A percentile compares a stretch with the other conserved stretches of the same genome.
Evolutionary conservation across 1,140 invertebrate species (phyloP).

Genomic region (Triops cancriformis): DNA sequence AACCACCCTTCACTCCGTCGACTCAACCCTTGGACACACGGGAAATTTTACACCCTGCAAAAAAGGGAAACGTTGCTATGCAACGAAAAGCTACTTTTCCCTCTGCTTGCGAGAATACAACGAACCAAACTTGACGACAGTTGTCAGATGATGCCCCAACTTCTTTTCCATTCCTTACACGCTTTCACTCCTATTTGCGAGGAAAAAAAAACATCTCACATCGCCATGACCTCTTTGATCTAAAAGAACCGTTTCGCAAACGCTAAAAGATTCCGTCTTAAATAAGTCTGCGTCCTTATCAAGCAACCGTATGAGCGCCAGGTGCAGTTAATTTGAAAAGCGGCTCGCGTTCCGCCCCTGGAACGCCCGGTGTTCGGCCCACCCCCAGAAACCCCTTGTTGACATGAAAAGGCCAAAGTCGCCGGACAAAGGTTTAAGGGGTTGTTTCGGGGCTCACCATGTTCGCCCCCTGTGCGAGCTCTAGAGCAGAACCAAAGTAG

Average conservation of each 20-base stretch:
- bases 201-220: too few relatives aligned
- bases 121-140: background rate
- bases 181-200: background rate
- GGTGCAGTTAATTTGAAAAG: background rate
- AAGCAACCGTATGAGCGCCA: too few relatives aligned
- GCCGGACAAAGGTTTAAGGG: background rate
- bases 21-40: too few relatives aligned
- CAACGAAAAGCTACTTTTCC: too few relatives aligned
- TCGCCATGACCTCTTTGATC: too few relatives aligned
- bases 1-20: background rate
- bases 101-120: too few relatives aligned
- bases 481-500: background rate
- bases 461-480: background rate
- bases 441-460: background rate
- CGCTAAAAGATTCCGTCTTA: too few relatives aligned
- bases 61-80: too few relatives aligned
- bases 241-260: too few relatives aligned
- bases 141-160: background rate
- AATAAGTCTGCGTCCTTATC: too few relatives aligned
- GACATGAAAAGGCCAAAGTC: background rate
- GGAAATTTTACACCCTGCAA: too few relatives aligned
- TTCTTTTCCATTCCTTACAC: background rate
- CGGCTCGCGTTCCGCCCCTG: background rate
- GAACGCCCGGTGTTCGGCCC: background rate
- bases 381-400: background rate